phyloP scores from a whole-genome alignment of 2,888 invertebrate species.

The Tipula helvola region DNA sequence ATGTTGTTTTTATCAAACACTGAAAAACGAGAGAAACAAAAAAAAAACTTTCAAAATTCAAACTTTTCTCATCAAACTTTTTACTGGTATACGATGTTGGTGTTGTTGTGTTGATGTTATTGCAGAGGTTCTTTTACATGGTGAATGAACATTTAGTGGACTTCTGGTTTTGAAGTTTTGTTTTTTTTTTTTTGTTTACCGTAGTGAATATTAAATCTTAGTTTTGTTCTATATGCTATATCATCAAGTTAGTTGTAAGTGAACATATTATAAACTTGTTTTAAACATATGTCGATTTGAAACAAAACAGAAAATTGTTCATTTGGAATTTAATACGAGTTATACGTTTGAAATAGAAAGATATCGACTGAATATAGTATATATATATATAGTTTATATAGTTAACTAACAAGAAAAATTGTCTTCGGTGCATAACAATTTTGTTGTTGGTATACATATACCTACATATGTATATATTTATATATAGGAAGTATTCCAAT shows the following conservation, averaged over 20 bases:
- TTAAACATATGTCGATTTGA: background rate
- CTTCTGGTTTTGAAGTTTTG: background rate
- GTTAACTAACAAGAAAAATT: background rate
- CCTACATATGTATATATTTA: background rate
- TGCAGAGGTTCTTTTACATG: background rate
- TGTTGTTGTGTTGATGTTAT: background rate
- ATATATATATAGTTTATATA: background rate
- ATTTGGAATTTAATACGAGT: background rate
- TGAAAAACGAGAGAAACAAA: background rate
- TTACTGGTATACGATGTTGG: background rate
- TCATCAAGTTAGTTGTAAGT: background rate
- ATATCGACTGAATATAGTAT: background rate
- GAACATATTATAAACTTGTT: background rate
- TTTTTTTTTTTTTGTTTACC: background rate
- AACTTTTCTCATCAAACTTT: slow-evolving; percentile 4
- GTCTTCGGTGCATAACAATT: background rate
- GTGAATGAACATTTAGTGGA: background rate
- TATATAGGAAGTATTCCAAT: background rate
- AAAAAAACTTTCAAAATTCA: background rate
- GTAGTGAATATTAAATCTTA: background rate
- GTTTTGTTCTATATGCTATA: background rate
- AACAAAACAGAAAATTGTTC: background rate
- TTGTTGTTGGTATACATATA: background rate
- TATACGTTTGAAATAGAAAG: background rate
- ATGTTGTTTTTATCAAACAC: background rate